phyloP scores from a whole-genome alignment of 2,797 vertebrate species.

The Spondyliosoma cantharus region DNA sequence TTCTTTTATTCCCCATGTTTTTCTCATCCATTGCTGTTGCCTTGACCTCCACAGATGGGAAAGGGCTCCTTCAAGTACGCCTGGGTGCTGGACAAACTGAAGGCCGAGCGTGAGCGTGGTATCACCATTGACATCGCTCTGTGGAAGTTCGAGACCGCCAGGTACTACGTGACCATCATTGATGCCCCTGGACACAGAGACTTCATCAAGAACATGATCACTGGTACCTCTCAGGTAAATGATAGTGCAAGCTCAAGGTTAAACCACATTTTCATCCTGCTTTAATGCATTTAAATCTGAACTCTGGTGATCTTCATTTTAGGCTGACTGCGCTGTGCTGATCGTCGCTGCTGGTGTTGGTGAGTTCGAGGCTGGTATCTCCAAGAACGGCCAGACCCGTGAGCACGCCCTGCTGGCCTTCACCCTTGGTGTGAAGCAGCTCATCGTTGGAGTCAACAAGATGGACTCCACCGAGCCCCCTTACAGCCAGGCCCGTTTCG shows the following conservation, averaged over 20 bases:
- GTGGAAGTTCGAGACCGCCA: constrained; percentile 88
- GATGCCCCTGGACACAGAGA: constrained; percentile 87
- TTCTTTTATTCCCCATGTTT: too few species aligned
- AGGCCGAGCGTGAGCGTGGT: constrained; percentile 87
- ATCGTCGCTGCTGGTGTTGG: constrained; percentile 87
- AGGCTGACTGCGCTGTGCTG: constrained; percentile 88
- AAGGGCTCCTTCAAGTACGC: constrained; percentile 90
- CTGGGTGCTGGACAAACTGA: constrained; percentile 89
- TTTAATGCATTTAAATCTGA: too few species aligned
- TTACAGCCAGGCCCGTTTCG: constrained; percentile 85
- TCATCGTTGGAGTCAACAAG: constrained; percentile 87
- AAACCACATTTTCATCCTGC: not conserved
- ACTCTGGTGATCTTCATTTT: not conserved
- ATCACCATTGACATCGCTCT: constrained; percentile 89
- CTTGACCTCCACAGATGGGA: constrained; percentile 83
- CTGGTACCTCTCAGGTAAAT: constrained; percentile 87
- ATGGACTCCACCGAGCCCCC: constrained; percentile 89
- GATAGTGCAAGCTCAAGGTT: not conserved
- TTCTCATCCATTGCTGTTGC: too few species aligned
- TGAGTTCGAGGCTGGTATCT: constrained; percentile 88
- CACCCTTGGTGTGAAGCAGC: constrained; percentile 87
- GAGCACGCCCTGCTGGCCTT: constrained; percentile 87
- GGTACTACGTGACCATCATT: constrained; percentile 88
- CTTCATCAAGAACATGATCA: constrained; percentile 92
- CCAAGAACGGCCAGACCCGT: constrained; percentile 88